Percentiles rank a stretch among this genome's conserved stretches.
phyloP scores from a whole-genome alignment of 2,888 invertebrate genomes.

The Anorthoa munda region DNA sequence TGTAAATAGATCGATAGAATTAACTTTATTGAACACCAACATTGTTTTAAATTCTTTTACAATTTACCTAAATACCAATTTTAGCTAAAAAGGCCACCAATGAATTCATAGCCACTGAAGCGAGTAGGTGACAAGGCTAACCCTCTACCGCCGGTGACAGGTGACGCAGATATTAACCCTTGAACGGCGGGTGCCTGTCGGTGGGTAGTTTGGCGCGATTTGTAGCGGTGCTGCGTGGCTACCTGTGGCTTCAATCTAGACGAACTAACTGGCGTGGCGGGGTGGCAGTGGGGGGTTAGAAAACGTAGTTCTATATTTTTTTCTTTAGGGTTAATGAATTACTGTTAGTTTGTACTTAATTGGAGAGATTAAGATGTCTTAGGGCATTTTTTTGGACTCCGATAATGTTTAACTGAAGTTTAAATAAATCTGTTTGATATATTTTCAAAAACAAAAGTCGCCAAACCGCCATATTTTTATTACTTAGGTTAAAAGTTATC shows the following conservation, averaged over 20 bases:
- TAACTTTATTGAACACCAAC: neutral
- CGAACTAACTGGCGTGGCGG: conserved; percentile 23
- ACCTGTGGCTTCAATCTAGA: conserved; percentile 60
- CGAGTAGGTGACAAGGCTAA: conserved; percentile 39
- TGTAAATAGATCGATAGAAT: neutral
- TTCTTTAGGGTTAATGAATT: neutral
- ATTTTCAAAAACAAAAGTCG: too few species aligned
- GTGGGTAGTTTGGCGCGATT: conserved; percentile 43
- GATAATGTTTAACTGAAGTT: too few species aligned
- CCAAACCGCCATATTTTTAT: too few species aligned
- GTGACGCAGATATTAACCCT: conserved; percentile 54
- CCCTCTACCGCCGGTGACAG: conserved; percentile 45
- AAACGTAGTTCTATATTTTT: neutral
- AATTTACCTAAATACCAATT: neutral
- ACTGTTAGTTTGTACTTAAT: too few species aligned
- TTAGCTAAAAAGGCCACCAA: conserved; percentile 33
- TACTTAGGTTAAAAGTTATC: too few species aligned
- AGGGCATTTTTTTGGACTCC: too few species aligned
- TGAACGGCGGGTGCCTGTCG: conserved; percentile 47
- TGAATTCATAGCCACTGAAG: conserved; percentile 39
- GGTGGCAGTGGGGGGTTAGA: neutral
- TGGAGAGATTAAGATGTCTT: too few species aligned
- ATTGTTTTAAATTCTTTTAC: neutral
- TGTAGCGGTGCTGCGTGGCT: conserved; percentile 35
- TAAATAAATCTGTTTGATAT: too few species aligned